phyloP scores from a whole-genome alignment of 2,797 vertebrate species.

The Anniella stebbinsi region DNA sequence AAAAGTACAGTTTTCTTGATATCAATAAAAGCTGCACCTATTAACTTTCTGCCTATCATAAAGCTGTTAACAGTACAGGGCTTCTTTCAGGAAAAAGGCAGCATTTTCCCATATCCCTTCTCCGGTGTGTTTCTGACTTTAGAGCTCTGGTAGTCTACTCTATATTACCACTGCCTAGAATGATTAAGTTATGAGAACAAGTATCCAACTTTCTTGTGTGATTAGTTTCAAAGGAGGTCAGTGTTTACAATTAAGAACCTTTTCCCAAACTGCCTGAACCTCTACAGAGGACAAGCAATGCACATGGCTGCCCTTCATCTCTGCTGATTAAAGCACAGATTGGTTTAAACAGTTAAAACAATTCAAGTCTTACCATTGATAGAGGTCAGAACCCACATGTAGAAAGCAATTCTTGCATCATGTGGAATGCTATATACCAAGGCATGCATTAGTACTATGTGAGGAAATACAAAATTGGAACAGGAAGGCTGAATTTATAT shows the following conservation, averaged over 20 bases:
- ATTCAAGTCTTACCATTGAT: conserved; percentile 36
- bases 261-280: conserved; percentile 33
- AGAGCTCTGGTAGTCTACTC: not conserved
- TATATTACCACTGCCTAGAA: not conserved
- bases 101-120: not conserved
- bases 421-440: not conserved
- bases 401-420: not conserved
- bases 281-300: conserved; percentile 29
- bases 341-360: conserved; percentile 35
- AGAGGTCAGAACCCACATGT: not conserved
- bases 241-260: conserved; percentile 45
- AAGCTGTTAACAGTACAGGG: not conserved
- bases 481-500: not conserved
- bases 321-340: conserved; percentile 45
- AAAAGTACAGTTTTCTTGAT: not conserved
- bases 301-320: conserved; percentile 31
- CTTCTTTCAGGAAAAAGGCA: no score
- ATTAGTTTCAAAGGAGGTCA: conserved; percentile 24
- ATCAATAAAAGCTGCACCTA: not conserved
- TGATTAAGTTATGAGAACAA: conserved; percentile 5
- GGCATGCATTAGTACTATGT: not conserved
- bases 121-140: not conserved
- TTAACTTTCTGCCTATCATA: not conserved
- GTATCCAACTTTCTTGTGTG: not conserved
- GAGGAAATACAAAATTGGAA: conserved; percentile 16